phyloP scores from a whole-genome alignment of 2,113 vertebrate genomes.

The Piliocolobus tephrosceles region DNA sequence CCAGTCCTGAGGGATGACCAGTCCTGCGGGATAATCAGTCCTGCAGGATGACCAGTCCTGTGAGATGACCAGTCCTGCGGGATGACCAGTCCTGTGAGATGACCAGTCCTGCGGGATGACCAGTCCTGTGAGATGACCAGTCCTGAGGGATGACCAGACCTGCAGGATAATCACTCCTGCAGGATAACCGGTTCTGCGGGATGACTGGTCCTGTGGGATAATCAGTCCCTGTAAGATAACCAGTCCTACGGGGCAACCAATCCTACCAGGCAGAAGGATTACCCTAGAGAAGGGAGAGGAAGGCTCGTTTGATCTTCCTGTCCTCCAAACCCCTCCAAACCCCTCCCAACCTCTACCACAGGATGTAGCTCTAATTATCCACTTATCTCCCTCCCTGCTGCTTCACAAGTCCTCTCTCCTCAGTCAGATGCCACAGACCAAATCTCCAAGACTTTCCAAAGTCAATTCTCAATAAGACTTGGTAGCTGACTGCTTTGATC shows the following conservation, averaged over 20 bases:
- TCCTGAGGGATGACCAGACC: too few relatives aligned
- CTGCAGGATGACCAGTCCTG: rapidly evolving
- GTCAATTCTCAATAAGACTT: neutral
- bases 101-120: too few relatives aligned
- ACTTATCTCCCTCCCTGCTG: neutral
- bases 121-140: too few relatives aligned
- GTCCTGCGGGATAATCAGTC: rapidly evolving
- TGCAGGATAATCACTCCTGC: rapidly evolving
- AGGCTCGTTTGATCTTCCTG: neutral
- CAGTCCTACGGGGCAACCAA: too few relatives aligned
- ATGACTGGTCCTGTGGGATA: too few relatives aligned
- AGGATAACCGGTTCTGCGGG: neutral
- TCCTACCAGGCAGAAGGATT: neutral
- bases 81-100: neutral
- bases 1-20: too few relatives aligned
- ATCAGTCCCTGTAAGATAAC: too few relatives aligned
- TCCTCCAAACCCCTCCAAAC: neutral
- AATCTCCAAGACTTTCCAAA: neutral
- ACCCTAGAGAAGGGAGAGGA: neutral
- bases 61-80: rapidly evolving
- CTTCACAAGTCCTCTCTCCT: neutral
- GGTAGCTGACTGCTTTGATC: neutral
- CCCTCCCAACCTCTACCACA: neutral
- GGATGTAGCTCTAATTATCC: neutral
- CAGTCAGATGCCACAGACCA: neutral